Base-by-base conservation (phyloP, 2,797 vertebrate genomes). In the Chelidonichthys spinosus region DNA sequence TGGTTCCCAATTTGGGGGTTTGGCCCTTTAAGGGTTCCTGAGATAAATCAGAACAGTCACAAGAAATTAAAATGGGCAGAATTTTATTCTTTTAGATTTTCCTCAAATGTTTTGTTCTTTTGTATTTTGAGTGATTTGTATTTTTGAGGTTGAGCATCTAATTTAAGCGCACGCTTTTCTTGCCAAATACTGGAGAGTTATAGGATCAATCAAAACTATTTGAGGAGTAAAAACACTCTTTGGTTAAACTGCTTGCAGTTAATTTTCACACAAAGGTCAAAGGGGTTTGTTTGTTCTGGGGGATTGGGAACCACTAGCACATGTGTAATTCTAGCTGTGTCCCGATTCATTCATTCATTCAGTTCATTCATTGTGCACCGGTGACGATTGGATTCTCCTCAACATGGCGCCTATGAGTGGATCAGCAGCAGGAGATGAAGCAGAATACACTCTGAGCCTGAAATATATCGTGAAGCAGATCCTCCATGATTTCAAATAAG, bases 171-270 rank as follows among this genome's bases (percentile, higher is more conserved):
- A 32, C 18, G 46, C 42, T 44, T 33, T 33, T 33, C 43, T 35
- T 63, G 43, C 6, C 40, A 61, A 61, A 61, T 44, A 37, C 39
- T 32, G 52, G 52, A 54, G 3, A 54, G 7, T 15, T 47, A 10
- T 46, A 47, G 10, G 11, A 32, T 39, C 10, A 49, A 35, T 52
- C 14, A 17, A 7, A 65, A 60, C 39, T 10, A 37, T 25, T 6
- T 43, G 7, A 49, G n/a, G 13, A 14, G 44, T 2, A 37, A 53
- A 59, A 53, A 66, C 37, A 71, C 18, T 68, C 47, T 74, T 69
- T 70, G 55, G 55, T 71, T 63, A n/a, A 62, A 56, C 11, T 67
- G 37, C 49, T 55, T 1, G 1, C 9, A 60, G 52, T 36, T 55
- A 25, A 43, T 6, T 7, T 76, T 7, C 11, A 59, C 14, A 35